Percentiles rank a stretch among this genome's conserved stretches.
Evolutionary conservation across 2,113 vertebrate genomes (phyloP).

Genomic region (Shinisaurus crocodilurus): DNA sequence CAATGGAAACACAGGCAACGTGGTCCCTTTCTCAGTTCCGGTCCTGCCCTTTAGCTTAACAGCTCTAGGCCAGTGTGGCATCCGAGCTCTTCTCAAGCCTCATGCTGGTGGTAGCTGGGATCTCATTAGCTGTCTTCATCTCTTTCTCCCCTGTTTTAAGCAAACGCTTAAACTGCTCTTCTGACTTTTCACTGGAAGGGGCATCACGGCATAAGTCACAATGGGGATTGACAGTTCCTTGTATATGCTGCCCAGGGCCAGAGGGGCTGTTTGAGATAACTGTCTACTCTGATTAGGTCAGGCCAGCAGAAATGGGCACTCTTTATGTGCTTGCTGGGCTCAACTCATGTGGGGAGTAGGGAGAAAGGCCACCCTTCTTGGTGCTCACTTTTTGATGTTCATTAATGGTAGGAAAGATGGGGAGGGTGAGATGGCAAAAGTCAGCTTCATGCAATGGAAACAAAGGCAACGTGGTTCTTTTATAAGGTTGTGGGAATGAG

Average conservation of each 20-base stretch:
- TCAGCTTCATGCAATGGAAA: neutral
- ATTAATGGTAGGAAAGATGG: neutral
- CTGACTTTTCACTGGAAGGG: slow-evolving; percentile 24
- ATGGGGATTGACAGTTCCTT: slow-evolving; percentile 49
- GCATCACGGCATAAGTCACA: slow-evolving; percentile 34
- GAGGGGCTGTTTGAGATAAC: neutral
- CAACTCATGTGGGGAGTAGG: neutral
- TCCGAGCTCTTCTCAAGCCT: neutral
- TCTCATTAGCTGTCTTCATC: slow-evolving; percentile 49
- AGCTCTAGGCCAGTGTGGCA: fast-evolving
- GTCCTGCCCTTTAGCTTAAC: neutral
- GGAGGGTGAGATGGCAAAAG: neutral
- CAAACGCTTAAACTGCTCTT: slow-evolving; percentile 1
- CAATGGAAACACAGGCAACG: neutral
- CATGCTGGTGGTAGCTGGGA: fast-evolving
- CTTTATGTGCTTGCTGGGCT: fast-evolving
- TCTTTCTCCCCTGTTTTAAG: slow-evolving; percentile 27
- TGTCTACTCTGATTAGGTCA: fast-evolving
- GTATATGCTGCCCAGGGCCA: fast-evolving
- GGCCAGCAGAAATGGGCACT: neutral
- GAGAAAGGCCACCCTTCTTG: neutral
- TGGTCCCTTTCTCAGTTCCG: neutral
- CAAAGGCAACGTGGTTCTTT: neutral
- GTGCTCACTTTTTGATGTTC: too few species aligned
- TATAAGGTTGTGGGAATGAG: neutral